Conservation (phyloP, 2,113 vertebrate species). For the Salvelinus namaycush region DNA sequence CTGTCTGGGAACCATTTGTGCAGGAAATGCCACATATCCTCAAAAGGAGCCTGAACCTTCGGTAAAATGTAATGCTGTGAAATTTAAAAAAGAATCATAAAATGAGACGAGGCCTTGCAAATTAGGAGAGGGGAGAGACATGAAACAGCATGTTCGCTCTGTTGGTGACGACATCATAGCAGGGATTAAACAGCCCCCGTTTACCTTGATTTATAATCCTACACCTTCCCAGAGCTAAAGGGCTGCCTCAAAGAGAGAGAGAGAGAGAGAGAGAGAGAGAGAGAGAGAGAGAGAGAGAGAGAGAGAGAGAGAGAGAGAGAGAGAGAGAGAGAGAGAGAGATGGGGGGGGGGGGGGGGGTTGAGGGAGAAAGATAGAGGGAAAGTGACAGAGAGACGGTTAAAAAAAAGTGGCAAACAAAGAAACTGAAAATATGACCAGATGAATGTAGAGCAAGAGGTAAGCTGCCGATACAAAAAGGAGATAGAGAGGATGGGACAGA, state of each 20-base stretch:
- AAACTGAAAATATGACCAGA: too few species aligned
- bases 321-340: conserved; percentile 3
- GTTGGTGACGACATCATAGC: conserved; percentile 73
- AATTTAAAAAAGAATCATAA: neutral
- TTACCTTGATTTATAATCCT: conserved; percentile 77
- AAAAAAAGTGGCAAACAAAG: too few species aligned
- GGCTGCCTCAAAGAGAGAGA: conserved; percentile 10
- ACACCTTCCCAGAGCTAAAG: conserved; percentile 19
- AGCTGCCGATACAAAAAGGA: neutral
- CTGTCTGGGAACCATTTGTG: neutral
- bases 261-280: conserved; percentile 5
- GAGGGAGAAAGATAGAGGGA: neutral
- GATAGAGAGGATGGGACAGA: neutral
- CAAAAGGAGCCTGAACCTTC: neutral
- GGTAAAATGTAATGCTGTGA: neutral
- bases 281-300: conserved; percentile 7
- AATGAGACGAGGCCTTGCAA: conserved; percentile 10
- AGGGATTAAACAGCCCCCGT: conserved; percentile 73
- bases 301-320: conserved; percentile 7
- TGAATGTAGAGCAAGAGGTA: neutral
- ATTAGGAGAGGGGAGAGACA: conserved; percentile 27
- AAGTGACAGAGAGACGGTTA: neutral
- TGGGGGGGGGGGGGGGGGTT: neutral
- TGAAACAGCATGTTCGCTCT: conserved; percentile 63
- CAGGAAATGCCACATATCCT: neutral